Evolutionary conservation across 2,113 vertebrate genomes (phyloP).

Genomic region (Thinocorus orbignyianus): DNA sequence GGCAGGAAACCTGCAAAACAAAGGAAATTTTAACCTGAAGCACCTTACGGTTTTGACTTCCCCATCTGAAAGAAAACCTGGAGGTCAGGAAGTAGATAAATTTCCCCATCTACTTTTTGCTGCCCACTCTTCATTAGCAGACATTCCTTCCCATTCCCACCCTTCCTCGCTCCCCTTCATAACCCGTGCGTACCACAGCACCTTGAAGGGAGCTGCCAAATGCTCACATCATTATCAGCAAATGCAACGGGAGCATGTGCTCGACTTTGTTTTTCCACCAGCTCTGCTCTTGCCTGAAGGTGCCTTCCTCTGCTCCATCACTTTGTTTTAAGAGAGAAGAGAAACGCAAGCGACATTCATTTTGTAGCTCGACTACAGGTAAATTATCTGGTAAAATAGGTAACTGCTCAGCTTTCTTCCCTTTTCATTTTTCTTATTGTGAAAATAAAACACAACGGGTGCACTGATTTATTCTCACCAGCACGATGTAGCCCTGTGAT

Average conservation of each 20-base stretch:
- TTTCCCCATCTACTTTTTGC: neutral
- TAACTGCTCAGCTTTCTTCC: neutral
- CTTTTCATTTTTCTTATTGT: neutral
- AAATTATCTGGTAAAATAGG: neutral
- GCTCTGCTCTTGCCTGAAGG: conserved; percentile 35
- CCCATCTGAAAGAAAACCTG: neutral
- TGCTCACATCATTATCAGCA: neutral
- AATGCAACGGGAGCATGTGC: neutral
- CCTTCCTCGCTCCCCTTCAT: neutral
- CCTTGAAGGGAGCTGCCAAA: neutral
- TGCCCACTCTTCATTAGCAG: neutral
- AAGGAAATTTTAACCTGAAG: neutral
- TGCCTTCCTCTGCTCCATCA: conserved; percentile 6
- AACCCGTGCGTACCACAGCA: neutral
- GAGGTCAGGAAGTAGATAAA: neutral
- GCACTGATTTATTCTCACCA: neutral
- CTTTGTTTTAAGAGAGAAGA: neutral
- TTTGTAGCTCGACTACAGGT: neutral
- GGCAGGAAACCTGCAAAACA: neutral
- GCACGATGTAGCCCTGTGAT: neutral
- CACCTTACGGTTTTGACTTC: neutral
- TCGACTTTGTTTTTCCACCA: neutral
- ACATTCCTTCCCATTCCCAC: neutral
- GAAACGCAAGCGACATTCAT: neutral
- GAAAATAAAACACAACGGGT: neutral